Percentiles rank a stretch among this genome's conserved stretches.
Evolutionary conservation across 2,888 invertebrate genomes (phyloP).

Genomic region (Nycteola revayana): DNA sequence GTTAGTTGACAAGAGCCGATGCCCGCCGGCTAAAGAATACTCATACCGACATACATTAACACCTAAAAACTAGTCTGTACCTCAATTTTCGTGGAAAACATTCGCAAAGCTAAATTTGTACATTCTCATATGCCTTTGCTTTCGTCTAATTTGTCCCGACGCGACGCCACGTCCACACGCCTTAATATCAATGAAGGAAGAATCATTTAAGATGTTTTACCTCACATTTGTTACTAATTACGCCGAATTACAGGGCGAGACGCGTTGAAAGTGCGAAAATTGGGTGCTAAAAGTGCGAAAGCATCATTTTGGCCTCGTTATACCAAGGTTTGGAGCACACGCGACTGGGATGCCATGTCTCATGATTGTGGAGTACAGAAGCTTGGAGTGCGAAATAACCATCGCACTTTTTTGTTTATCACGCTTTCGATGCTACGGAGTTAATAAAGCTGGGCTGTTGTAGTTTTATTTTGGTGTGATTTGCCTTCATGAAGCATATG

Average conservation of each 20-base stretch:
- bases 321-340: constrained; percentile 30
- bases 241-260: constrained; percentile 57
- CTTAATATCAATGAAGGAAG: constrained; percentile 25
- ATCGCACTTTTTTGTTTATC: constrained; percentile 1
- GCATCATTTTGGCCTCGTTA: constrained; percentile 36
- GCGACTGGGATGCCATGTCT: constrained; percentile 31
- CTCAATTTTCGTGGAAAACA: neutral
- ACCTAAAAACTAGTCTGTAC: constrained; percentile 7
- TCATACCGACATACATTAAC: constrained; percentile 7
- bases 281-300: constrained; percentile 61
- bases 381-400: constrained; percentile 15
- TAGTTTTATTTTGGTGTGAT: too few species aligned
- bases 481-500: too few species aligned
- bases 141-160: constrained; percentile 22
- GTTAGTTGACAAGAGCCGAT: constrained; percentile 25
- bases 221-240: constrained; percentile 50
- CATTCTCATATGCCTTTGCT: constrained; percentile 16
- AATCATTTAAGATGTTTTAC: constrained; percentile 34
- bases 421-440: too few species aligned
- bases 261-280: constrained; percentile 64
- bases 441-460: too few species aligned
- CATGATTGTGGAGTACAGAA: constrained; percentile 21
- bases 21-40: constrained; percentile 6
- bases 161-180: too few species aligned
- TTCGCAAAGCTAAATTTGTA: constrained; percentile 21